These are phyloP conservation scores for Xestoiulus laeticollis DNA, from an alignment of 2,888 invertebrate genomes.

Conservation along the genomic window DNA sequence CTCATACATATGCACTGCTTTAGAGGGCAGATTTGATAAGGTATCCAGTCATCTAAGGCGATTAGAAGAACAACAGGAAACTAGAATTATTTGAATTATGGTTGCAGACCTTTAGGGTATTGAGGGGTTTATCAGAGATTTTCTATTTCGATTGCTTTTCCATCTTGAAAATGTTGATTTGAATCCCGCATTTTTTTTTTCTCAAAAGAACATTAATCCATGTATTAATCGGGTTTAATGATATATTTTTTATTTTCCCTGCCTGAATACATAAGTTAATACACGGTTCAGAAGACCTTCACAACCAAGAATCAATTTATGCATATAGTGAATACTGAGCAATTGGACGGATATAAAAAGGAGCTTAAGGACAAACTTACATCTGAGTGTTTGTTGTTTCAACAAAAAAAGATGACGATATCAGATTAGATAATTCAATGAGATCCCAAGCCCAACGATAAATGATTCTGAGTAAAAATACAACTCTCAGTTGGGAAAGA, in stretches of 20 bases:
- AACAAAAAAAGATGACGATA: background rate
- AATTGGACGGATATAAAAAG: background rate
- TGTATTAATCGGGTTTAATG: background rate
- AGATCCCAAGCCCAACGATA: background rate
- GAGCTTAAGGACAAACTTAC: background rate
- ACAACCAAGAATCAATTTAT: background rate
- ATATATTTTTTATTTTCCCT: background rate
- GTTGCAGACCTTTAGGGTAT: background rate
- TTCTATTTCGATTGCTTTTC: background rate
- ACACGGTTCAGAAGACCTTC: constrained; percentile 11
- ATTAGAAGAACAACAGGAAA: constrained; percentile 1
- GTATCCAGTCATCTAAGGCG: background rate
- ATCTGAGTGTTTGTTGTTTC: background rate
- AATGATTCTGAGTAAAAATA: background rate
- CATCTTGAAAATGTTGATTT: background rate
- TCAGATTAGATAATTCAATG: constrained; percentile 1
- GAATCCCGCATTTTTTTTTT: background rate
- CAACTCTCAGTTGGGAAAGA: constrained; percentile 5
- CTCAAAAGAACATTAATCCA: background rate
- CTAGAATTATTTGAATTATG: background rate
- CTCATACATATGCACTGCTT: background rate
- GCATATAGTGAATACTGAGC: background rate
- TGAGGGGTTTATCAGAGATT: background rate
- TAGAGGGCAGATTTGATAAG: background rate
- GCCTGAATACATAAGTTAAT: background rate